Base-by-base conservation (phyloP, 2,888 invertebrate species). In the Stenchaetothrips biformis region DNA sequence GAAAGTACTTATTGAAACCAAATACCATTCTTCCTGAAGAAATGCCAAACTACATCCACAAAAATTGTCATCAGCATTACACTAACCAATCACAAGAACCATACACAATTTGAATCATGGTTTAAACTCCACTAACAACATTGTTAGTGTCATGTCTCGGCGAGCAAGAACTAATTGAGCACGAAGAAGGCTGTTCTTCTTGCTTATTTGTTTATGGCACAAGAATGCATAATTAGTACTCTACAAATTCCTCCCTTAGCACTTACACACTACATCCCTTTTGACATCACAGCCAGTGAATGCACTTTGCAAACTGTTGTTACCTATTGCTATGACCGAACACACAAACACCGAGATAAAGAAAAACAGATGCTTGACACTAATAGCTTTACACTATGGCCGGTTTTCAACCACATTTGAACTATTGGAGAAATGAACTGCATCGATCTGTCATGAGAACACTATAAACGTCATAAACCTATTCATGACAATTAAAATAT, bases 281-380 rank as follows among this genome's bases (percentile, higher is more conserved):
- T 74, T 74, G 67, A 74, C 67, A 74, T 74, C 67, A 74, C 67
- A 74, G 67, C 67, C 67, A 67, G 67, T 74, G 67, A 74, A 74
- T 74, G 67, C 67, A 74, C 67, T 74, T 25, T 74, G 67, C 67
- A 74, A 59, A 74, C 25, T 74, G 67, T 74, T 21, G 21, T 74
- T 25, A 74, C 21, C 25, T 74, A 74, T 74, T 74, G 67, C 67
- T 74, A 74, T 25, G 21, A 74, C 25, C 67, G 25, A 74, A 21
- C 67, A 74, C 67, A 74, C 67, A 74, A 74, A 21, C 25, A 21
- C 67, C 67, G 21, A 74, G 67, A 25, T 11, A 25, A 11, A 21
- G 25, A 37, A 37, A 37, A 74, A 11, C 25, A 25, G 67, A 74
- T 21, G 21, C 21, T 25, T 25, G 11, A 74, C 25, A 25, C 25